These are phyloP conservation scores for Nesospiza acunhae DNA, from an alignment of 2,113 vertebrate genomes.

Conservation along the genomic window DNA sequence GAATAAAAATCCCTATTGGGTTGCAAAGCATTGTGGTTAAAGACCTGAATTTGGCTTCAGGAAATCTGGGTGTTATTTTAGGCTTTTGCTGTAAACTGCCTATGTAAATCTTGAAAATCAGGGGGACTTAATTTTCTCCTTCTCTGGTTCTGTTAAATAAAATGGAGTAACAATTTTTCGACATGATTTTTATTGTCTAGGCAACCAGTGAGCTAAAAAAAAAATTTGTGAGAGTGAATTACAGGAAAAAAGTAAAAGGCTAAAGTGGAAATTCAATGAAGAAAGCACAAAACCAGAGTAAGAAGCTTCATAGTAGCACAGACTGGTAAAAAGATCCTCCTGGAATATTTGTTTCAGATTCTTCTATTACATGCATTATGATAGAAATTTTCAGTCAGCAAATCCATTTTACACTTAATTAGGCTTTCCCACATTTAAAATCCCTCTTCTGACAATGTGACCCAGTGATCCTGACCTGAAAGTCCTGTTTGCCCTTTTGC, in stretches of 20 bases:
- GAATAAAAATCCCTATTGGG: not conserved
- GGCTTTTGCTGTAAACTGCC: not conserved
- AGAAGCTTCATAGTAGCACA: not conserved
- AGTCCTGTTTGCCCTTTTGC: not conserved
- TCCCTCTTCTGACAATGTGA: not conserved
- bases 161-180: not conserved
- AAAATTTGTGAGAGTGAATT: not conserved
- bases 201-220: not conserved
- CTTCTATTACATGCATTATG: not conserved
- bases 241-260: not conserved
- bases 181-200: not conserved
- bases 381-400: not conserved
- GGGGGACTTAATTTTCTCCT: not conserved
- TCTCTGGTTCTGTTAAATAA: not conserved
- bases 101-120: not conserved
- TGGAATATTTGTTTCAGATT: not conserved
- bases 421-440: not conserved
- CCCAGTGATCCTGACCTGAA: not conserved
- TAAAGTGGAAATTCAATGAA: not conserved
- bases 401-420: not conserved
- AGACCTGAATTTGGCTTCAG: not conserved
- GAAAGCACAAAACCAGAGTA: not conserved
- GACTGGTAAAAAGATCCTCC: not conserved
- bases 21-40: slow-evolving; percentile 2
- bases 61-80: not conserved